phyloP scores from a whole-genome alignment of 2,888 invertebrate species.

The Coenonympha glycerion region DNA sequence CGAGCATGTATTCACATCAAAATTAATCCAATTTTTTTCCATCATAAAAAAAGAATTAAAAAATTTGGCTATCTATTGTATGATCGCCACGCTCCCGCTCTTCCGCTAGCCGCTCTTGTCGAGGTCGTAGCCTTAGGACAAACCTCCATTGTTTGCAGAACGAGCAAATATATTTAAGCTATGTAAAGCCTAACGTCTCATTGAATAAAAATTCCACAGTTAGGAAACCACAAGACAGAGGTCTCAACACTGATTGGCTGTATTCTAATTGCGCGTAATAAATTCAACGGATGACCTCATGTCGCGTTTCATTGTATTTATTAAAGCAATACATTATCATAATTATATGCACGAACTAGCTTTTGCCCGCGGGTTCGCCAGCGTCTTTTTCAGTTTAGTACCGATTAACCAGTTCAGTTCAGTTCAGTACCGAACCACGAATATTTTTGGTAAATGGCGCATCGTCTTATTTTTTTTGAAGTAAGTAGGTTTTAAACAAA shows the following conservation, averaged over 20 bases:
- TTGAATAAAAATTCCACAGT: neutral
- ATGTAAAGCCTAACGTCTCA: neutral
- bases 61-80: no score
- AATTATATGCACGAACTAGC: neutral
- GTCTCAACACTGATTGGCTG: neutral
- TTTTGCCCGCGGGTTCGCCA: neutral
- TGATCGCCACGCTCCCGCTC: no score
- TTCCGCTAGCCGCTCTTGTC: no score
- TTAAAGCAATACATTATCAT: conserved; percentile 5
- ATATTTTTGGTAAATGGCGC: no score
- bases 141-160: neutral
- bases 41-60: no score
- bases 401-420: no score
- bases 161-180: neutral
- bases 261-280: neutral
- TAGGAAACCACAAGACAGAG: neutral
- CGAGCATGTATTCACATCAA: no score
- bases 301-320: conserved; percentile 3
- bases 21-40: no score
- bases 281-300: conserved; percentile 6
- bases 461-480: no score
- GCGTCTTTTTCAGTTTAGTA: neutral
- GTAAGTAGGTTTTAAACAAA: no score
- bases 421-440: no score
- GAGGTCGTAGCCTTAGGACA: neutral